Conservation (phyloP, 2,113 vertebrate species). For the Calyptommatus sinebrachiatus region DNA sequence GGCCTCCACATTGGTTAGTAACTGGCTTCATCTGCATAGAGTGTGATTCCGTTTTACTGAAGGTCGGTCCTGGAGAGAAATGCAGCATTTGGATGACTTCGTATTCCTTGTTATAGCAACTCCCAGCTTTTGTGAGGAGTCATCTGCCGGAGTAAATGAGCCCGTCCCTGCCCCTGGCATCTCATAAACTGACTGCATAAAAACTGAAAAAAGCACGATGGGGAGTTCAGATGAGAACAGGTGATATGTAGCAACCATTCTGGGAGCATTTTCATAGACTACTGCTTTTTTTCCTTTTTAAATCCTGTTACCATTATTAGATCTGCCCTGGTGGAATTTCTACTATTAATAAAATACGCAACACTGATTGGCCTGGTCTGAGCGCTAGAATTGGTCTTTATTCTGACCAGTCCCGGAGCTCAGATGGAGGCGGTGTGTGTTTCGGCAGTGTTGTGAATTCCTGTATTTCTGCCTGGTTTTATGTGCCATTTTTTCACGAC, state of each 20-base stretch:
- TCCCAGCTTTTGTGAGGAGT: conserved; percentile 50
- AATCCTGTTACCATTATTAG: conserved; percentile 10
- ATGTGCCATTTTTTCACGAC: too few species aligned
- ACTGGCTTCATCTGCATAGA: conserved; percentile 47
- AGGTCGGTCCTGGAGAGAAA: conserved; percentile 53
- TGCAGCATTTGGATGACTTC: conserved; percentile 50
- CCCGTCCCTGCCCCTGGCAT: conserved; percentile 25
- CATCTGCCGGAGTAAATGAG: conserved; percentile 50
- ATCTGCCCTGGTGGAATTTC: conserved; percentile 13
- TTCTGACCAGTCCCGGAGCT: too few species aligned
- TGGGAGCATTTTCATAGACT: conserved; percentile 1
- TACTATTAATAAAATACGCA: too few species aligned
- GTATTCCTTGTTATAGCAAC: conserved; percentile 59
- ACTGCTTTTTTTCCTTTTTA: conserved; percentile 27
- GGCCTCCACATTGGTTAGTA: conserved; percentile 50
- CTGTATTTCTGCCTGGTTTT: too few species aligned
- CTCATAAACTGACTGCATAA: conserved; percentile 44
- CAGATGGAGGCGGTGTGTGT: too few species aligned
- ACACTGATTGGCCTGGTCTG: too few species aligned
- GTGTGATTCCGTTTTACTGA: conserved; percentile 40
- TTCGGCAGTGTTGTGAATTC: too few species aligned
- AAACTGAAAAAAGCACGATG: conserved; percentile 35
- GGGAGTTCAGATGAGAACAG: conserved; percentile 36
- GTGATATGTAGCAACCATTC: conserved; percentile 34
- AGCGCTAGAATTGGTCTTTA: too few species aligned